phyloP scores from a whole-genome alignment of 2,797 vertebrate genomes.

The Gambusia yucatana region DNA sequence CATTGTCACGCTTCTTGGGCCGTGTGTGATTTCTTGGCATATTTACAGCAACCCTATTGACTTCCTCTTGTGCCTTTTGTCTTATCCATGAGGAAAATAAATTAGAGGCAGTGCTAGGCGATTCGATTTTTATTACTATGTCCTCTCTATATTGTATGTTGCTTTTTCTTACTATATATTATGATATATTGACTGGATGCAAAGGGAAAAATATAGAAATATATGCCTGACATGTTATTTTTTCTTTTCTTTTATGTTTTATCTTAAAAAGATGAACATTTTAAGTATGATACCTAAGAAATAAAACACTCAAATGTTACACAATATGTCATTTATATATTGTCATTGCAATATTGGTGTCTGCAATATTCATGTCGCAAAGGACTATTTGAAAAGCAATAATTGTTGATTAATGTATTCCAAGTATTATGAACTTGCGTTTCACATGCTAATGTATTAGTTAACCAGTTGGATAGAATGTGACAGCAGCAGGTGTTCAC shows the following conservation, averaged over 20 bases:
- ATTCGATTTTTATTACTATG: neutral
- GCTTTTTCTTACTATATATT: neutral
- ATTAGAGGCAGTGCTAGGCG: neutral
- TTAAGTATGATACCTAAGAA: neutral
- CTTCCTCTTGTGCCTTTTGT: neutral
- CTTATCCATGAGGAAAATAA: neutral
- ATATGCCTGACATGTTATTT: neutral
- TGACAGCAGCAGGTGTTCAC: neutral
- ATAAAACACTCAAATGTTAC: neutral
- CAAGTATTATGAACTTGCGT: too few relatives aligned
- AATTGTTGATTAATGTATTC: too few relatives aligned
- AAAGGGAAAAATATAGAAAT: too few relatives aligned
- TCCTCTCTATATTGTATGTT: neutral
- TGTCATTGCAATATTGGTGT: neutral
- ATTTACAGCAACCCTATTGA: neutral
- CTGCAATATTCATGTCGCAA: neutral
- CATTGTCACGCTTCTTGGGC: constrained; percentile 36
- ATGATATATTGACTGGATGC: too few relatives aligned
- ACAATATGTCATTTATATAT: neutral
- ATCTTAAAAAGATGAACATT: neutral
- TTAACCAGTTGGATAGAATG: neutral
- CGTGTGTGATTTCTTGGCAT: constrained; percentile 10
- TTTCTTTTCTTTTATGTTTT: neutral
- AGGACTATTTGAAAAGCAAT: too few relatives aligned
- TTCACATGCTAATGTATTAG: neutral